Percentiles rank a stretch among this genome's conserved stretches.
Conservation (phyloP, 1,140 invertebrate genomes). For the Panulirus ornatus region DNA sequence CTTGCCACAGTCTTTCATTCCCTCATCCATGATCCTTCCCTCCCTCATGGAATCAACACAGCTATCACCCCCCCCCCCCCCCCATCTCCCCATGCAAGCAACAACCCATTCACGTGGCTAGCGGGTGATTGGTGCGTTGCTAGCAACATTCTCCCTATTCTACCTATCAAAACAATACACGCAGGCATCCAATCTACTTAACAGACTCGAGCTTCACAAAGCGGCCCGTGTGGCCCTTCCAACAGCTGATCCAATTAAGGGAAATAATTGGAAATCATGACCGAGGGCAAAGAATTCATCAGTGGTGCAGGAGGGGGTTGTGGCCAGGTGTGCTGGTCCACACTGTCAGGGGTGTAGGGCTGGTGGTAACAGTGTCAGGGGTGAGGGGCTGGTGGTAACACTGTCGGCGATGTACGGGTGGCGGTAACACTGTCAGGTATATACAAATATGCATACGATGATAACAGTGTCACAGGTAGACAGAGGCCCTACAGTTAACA, state of each 20-base stretch:
- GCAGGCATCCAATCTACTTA: slow-evolving; percentile 33
- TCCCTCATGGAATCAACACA: no score
- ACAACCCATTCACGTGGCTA: no score
- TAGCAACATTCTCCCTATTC: no score
- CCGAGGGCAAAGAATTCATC: slow-evolving; percentile 30
- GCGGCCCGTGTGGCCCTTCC: slow-evolving; percentile 2
- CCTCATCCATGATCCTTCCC: no score
- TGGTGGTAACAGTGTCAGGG: slow-evolving; percentile 11
- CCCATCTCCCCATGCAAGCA: no score
- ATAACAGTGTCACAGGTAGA: no score
- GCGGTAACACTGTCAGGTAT: not conserved
- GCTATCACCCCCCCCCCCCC: no score
- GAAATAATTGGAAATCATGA: slow-evolving; percentile 51
- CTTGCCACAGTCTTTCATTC: no score
- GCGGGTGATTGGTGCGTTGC: no score
- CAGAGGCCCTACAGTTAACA: no score
- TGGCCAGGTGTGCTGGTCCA: slow-evolving; percentile 4
- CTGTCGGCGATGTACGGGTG: not conserved
- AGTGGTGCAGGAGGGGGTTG: not conserved
- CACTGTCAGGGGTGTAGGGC: not conserved
- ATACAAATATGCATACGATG: no score
- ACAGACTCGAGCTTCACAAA: slow-evolving; percentile 7
- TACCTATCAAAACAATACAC: slow-evolving; percentile 31
- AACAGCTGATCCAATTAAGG: slow-evolving; percentile 43
- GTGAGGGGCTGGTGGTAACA: not conserved